A percentile compares a stretch with the other conserved stretches of the same genome.
Evolutionary conservation across 30 jellyfish, hydroid and myxozoan species (phyloP).

Genomic region (Pelagia noctiluca): DNA sequence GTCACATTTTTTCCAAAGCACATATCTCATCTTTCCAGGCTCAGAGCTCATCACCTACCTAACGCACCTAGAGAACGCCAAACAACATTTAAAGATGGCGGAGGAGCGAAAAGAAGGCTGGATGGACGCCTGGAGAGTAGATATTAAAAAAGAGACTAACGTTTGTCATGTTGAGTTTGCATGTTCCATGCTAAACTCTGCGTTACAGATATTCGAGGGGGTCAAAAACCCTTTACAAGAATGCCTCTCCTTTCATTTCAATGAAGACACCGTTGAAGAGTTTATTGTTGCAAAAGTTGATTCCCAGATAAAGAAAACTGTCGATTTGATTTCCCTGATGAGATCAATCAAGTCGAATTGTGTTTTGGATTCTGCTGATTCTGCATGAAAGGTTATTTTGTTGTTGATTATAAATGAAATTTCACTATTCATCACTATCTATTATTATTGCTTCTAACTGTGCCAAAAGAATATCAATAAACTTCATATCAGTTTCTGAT

Average conservation of each 20-base stretch:
- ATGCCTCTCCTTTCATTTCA: constrained; percentile 85
- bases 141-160: constrained; percentile 72
- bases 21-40: constrained; percentile 59
- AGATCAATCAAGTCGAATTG: constrained; percentile 45
- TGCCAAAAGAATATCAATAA: too few relatives aligned
- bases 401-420: too few relatives aligned
- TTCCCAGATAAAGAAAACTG: constrained; percentile 63
- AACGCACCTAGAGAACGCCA: constrained; percentile 82
- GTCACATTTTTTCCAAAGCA: too few relatives aligned
- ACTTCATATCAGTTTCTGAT: too few relatives aligned
- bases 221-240: constrained; percentile 90
- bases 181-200: constrained; percentile 61
- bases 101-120: constrained; percentile 93
- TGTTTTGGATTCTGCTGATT: neutral
- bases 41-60: constrained; percentile 82
- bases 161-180: constrained; percentile 86
- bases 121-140: constrained; percentile 96
- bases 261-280: constrained; percentile 94
- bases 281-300: constrained; percentile 89
- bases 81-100: constrained; percentile 71
- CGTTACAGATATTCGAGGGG: constrained; percentile 76
- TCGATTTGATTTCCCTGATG: constrained; percentile 65
- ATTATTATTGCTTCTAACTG: too few relatives aligned
- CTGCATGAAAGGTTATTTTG: too few relatives aligned
- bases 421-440: too few relatives aligned